Percentiles rank a stretch among this genome's conserved stretches.
These are phyloP conservation scores for Lysandra bellargus DNA, from an alignment of 2,888 invertebrate genomes.

Conservation along the genomic window DNA sequence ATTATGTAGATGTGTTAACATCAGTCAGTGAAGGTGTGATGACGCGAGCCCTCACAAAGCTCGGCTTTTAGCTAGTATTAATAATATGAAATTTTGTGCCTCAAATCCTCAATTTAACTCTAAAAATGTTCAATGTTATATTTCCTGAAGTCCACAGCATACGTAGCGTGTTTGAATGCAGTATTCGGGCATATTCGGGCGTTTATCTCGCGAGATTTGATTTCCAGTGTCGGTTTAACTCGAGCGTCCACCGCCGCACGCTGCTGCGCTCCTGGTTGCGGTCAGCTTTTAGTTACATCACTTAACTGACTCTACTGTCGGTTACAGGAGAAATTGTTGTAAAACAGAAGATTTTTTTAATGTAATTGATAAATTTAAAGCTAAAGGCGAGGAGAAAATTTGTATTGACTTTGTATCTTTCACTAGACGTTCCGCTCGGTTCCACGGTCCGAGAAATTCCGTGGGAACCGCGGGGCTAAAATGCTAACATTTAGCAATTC, in stretches of 20 bases:
- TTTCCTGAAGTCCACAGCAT: slow-evolving; percentile 12
- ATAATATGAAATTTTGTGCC: no score
- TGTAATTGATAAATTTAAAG: background rate
- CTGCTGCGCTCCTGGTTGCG: background rate
- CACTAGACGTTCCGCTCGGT: no score
- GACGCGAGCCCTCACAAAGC: no score
- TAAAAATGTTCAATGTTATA: background rate
- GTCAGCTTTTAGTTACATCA: background rate
- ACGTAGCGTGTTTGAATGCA: slow-evolving; percentile 42
- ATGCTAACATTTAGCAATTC: no score
- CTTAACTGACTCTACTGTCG: background rate
- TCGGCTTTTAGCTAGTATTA: no score
- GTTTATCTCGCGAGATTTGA: slow-evolving; percentile 43
- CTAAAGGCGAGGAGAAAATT: background rate
- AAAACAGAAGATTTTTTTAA: background rate
- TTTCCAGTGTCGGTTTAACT: slow-evolving; percentile 33
- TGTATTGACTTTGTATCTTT: no score
- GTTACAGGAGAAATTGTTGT: no score
- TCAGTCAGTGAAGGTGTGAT: no score
- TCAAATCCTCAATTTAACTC: background rate
- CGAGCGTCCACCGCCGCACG: background rate
- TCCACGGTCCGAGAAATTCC: no score
- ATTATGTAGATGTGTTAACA: no score
- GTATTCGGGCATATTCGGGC: slow-evolving; percentile 34
- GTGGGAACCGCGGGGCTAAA: no score